Evolutionary conservation across 2,113 vertebrate species (phyloP).

Genomic region (Urocolius indicus): DNA sequence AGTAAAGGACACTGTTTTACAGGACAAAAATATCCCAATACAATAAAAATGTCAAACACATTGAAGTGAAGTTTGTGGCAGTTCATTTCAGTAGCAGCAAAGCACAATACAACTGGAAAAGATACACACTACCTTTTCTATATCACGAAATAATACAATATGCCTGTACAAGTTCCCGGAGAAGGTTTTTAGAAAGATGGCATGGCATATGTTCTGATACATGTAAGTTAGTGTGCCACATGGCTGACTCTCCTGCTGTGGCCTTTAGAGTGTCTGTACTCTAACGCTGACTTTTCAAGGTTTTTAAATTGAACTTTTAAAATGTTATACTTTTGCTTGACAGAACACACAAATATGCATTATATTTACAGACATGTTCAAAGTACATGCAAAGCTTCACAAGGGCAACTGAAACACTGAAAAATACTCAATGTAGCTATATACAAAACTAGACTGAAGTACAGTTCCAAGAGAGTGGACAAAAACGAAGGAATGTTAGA

Average conservation of each 20-base stretch:
- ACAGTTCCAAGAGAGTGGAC: neutral
- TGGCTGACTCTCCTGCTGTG: neutral
- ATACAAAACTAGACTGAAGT: neutral
- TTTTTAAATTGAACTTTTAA: neutral
- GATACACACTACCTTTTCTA: neutral
- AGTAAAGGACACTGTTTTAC: slow-evolving; percentile 37
- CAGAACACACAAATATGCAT: neutral
- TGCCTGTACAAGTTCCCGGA: neutral
- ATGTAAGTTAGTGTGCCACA: neutral
- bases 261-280: neutral
- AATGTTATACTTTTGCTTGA: neutral
- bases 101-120: neutral
- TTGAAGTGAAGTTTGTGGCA: slow-evolving; percentile 10
- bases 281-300: neutral
- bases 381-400: neutral
- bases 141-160: neutral
- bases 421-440: neutral
- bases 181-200: neutral
- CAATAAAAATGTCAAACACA: slow-evolving; percentile 54
- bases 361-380: neutral
- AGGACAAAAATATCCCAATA: slow-evolving; percentile 36
- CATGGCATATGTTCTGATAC: neutral
- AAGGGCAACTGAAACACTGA: neutral
- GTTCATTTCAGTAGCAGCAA: slow-evolving; percentile 23
- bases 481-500: neutral